Evolutionary conservation across 2,888 invertebrate species (phyloP), one percentile per base, ranked within the genome.

Genomic region (Megamerina dolium): DNA sequence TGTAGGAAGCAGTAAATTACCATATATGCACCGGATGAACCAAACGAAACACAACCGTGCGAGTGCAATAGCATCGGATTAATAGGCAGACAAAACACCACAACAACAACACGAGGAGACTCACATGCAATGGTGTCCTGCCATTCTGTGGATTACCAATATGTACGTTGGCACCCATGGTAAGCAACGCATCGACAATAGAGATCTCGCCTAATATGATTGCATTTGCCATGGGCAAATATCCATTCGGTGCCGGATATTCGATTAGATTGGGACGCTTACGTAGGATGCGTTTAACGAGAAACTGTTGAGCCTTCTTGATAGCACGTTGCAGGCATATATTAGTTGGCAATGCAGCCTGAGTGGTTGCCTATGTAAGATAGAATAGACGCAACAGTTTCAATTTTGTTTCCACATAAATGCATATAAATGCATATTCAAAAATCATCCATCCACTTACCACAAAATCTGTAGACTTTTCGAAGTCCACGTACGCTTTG

Each of bases 161-260:
- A 34, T 66, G 66, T 0, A 70, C 64, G 42, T 56, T 67, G 33
- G 63, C 64, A 9, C 67, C 66, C 13, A 63, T 59, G 2, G 62
- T 60, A 30, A 71, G 56, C 30, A 70, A 45, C 5, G 65, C 56
- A 52, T 70, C 71, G 31, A 68, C 60, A 23, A 70, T 61, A 45
- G 65, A 63, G 51, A 65, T 60, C 46, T 68, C 61, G 17, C 64
- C 66, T 45, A 58, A 59, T 5, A 57, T 58, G 34, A 70, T 69
- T 6, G 70, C 71, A 59, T 69, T 69, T 23, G 65, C 70, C 46
- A 70, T 42, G 2, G 70, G 70, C 33, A 68, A 53, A 35, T 61
- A 65, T 4, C 69, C 69, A 47, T 68, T 70, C 3, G 66, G 59
- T 5, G 59, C 64, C 2, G 71, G 67, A 45, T 64, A 61, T 45